Evolutionary conservation across 2,888 invertebrate genomes (phyloP), one percentile per base, ranked within the genome.

Genomic region (Oligia fasciuncula): DNA sequence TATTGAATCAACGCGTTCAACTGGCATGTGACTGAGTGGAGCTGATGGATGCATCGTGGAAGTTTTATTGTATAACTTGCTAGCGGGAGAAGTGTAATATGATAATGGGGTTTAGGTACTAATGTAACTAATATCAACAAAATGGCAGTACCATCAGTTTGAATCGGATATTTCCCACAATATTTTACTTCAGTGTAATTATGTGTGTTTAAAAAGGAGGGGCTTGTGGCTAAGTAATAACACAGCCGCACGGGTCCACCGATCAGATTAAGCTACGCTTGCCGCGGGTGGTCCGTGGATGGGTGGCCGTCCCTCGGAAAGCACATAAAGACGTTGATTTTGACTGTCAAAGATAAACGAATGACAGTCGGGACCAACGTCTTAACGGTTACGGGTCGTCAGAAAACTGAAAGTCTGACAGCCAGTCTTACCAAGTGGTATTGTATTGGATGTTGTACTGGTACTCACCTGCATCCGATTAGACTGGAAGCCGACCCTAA

Each of bases 1-100:
- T 29, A 87, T 87, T 79, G 66, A 73, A 78, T 72, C 68, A 66
- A 65, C 77, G 49, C 74, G 35, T 76, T 75, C 23, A 14, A 73
- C 43, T 71, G 67, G 66, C 65, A 43, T 87, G 73, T 71, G 74
- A 72, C n/a, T 69, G 35, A 66, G 73, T 51, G 54, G 78, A 57
- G 46, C 40, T 68, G 71, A 75, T 85, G 79, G 71, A 75, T 85
- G 79, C 85, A 83, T 70, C 63, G 74, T 78, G 84, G 54, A 68
- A 2, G 14, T 49, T 57, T 49, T 49, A 40, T 81, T 79, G 71
- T 40, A 63, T 79, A 84, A 71, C 62, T 67, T 69, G 51, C 51
- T 11, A 23, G 35, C 4, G 11, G 13, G 1, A 65, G 14, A 23
- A 35, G 60, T 62, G n/a, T 54, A n/a, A 40, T 71, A 17, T 17